Conservation (phyloP, 2,888 invertebrate genomes). For the Latheticus oryzae region DNA sequence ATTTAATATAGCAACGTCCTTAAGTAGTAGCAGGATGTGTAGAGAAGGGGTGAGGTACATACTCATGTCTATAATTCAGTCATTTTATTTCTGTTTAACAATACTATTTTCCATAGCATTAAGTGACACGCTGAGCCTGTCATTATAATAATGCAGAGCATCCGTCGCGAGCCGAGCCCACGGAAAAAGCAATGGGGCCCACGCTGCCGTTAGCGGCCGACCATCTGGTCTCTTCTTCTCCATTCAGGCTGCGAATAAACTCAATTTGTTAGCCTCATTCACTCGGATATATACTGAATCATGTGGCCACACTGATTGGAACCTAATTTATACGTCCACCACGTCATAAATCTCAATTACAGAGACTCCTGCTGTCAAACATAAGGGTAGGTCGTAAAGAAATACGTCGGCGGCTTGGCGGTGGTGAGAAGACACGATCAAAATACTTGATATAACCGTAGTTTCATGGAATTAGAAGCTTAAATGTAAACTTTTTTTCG, state of each 20-base stretch:
- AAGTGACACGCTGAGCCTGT: slow-evolving; percentile 52
- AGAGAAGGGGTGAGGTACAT: slow-evolving; percentile 1
- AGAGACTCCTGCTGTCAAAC: slow-evolving; percentile 27
- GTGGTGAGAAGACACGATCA: too few relatives aligned
- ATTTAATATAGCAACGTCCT: slow-evolving; percentile 29
- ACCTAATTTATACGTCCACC: slow-evolving; percentile 51
- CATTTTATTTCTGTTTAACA: slow-evolving; percentile 49
- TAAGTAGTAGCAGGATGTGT: slow-evolving; percentile 22
- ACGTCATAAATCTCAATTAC: slow-evolving; percentile 41
- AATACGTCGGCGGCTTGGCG: too few relatives aligned
- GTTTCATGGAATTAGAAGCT: too few relatives aligned
- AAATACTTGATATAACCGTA: too few relatives aligned
- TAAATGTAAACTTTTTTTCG: too few relatives aligned
- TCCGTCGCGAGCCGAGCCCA: slow-evolving; percentile 55
- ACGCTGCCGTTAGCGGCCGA: slow-evolving; percentile 50
- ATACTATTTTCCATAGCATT: slow-evolving; percentile 50
- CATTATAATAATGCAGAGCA: slow-evolving; percentile 55
- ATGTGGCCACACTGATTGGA: slow-evolving; percentile 53
- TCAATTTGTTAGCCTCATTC: slow-evolving; percentile 56
- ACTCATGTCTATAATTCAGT: slow-evolving; percentile 47
- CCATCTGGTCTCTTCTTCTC: slow-evolving; percentile 51
- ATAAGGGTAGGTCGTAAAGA: slow-evolving; percentile 35
- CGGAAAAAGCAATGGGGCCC: slow-evolving; percentile 48
- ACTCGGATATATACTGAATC: slow-evolving; percentile 47
- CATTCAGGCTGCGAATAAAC: slow-evolving; percentile 54